Base-by-base conservation (phyloP, 2,888 invertebrate species). In the Volucella bombylans region DNA sequence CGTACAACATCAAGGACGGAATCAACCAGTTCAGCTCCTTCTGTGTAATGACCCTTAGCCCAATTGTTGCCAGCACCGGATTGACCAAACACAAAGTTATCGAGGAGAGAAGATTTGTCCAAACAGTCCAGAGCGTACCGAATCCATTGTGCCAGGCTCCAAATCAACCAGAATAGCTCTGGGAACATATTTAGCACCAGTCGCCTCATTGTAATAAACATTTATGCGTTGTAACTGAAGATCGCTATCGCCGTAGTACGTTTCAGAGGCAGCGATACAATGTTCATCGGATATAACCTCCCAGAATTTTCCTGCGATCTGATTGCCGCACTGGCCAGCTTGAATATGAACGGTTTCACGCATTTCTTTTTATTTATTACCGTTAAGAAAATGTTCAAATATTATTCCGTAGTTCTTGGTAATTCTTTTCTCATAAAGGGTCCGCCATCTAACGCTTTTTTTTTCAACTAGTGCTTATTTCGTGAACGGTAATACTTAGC, bases 71-170 rank as follows among this genome's bases (percentile, higher is more conserved):
- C 96, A 86, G 96, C 96, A 9, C 96, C 96, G 10, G 95, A 95
- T 91, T 96, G 96, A 62, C 97, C 97, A 91, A 98, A 98, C 31
- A 98, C 97, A 91, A 97, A 98, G 93, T 98, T 98, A 93, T 98
- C 98, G 15, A 98, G 98, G 86, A 98, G 93, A n/a, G 94, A 98
- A 98, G 89, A 98, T 96, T 92, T 98, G 97, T 92, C 94, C 98
- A 92, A 97, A 98, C 12, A 98, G 97, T 78, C 98, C 98, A 1
- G 97, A 97, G 87, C 98, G 94, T 86, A 99, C 98, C 0, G 98
- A 97, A 92, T 99, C 98, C 98, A 99, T 98, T 88, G 98, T 98
- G 87, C 98, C 98, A 59, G 98, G 98, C 92, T 99, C 98, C 90
- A 99, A 93, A 91, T 99, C 98, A 87, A 98, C 96, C 81, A 98